Evolutionary conservation across 1,140 invertebrate species (phyloP), one percentile per base, ranked within the genome.

Genomic region (Batillaria attramentaria): DNA sequence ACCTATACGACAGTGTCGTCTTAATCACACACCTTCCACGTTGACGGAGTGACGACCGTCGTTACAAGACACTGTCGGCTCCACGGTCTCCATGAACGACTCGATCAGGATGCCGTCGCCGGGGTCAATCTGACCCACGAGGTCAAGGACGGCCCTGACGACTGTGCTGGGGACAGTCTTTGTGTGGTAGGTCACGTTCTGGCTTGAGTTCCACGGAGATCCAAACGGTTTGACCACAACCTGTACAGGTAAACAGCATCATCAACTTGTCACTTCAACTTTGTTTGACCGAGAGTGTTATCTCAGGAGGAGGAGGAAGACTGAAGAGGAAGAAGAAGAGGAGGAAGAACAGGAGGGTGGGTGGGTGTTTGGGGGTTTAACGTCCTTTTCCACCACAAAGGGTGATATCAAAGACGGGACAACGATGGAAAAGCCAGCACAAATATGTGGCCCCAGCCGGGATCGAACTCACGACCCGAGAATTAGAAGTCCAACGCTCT

Each of bases 201-300:
- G 62, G 68, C 86, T 84, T 0, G 82, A 83, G 60, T 83, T 79
- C 81, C 81, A 84, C 3, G 72, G 68, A 8, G 80, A 42, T 68
- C 86, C 84, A 0, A 82, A 87, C 2, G 86, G 86, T 73, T 87
- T 87, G 1, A 87, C 84, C 3, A 87, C 86, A 69, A 87, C 77
- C 84, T 87, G 42, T 31, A 66, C 82, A n/a, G 81, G 42, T 72
- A 46, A 43, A 31, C 39, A 31, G 8, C n/a, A n/a, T n/a, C n/a
- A n/a, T n/a, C n/a, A n/a, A n/a, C n/a, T n/a, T n/a, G n/a, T n/a
- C n/a, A n/a, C n/a, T n/a, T n/a, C n/a, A n/a, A n/a, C n/a, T n/a
- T n/a, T n/a, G n/a, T n/a, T n/a, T n/a, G n/a, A n/a, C n/a, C n/a
- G n/a, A n/a, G n/a, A n/a, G n/a, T n/a, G n/a, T n/a, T n/a, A n/a